Evolutionary conservation across 2,797 vertebrate species (phyloP).

Genomic region (Spinibarbus caldwelli): DNA sequence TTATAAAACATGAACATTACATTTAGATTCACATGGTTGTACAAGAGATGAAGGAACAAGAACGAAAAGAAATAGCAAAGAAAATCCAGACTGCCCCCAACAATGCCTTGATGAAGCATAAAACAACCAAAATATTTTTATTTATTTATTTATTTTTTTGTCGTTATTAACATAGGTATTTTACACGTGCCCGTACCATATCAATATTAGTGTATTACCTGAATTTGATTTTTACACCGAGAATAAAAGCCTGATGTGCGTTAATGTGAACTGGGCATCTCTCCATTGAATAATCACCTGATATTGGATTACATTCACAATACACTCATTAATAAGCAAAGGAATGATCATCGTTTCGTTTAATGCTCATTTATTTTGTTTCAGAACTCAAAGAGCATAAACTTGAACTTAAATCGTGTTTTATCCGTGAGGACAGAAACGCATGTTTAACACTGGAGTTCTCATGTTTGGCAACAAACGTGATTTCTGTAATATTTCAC

Average conservation of each 20-base stretch:
- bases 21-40: slow-evolving; percentile 84
- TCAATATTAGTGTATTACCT: slow-evolving; percentile 41
- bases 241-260: slow-evolving; percentile 23
- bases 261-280: slow-evolving; percentile 47
- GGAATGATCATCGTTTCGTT: slow-evolving; percentile 52
- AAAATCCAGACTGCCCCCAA: slow-evolving; percentile 72
- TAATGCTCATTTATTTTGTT: slow-evolving; percentile 34
- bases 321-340: slow-evolving; percentile 69
- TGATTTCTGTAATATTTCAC: slow-evolving; percentile 72
- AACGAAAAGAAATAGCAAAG: slow-evolving; percentile 79
- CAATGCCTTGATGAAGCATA: slow-evolving; percentile 88
- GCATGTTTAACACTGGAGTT: slow-evolving; percentile 76
- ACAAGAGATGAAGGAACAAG: slow-evolving; percentile 66
- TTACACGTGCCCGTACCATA: slow-evolving; percentile 90
- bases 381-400: slow-evolving; percentile 27
- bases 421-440: slow-evolving; percentile 81
- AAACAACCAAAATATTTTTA: slow-evolving; percentile 91
- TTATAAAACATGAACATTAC: slow-evolving; percentile 82
- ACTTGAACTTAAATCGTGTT: slow-evolving; percentile 63
- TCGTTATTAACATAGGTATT: slow-evolving; percentile 91
- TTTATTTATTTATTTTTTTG: slow-evolving; percentile 65
- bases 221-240: slow-evolving; percentile 48
- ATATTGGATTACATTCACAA: slow-evolving; percentile 62
- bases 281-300: slow-evolving; percentile 58
- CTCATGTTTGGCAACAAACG: slow-evolving; percentile 57